Percentiles rank a stretch among this genome's conserved stretches.
phyloP scores from a whole-genome alignment of 2,797 vertebrate species.

The Naso thynnoides region DNA sequence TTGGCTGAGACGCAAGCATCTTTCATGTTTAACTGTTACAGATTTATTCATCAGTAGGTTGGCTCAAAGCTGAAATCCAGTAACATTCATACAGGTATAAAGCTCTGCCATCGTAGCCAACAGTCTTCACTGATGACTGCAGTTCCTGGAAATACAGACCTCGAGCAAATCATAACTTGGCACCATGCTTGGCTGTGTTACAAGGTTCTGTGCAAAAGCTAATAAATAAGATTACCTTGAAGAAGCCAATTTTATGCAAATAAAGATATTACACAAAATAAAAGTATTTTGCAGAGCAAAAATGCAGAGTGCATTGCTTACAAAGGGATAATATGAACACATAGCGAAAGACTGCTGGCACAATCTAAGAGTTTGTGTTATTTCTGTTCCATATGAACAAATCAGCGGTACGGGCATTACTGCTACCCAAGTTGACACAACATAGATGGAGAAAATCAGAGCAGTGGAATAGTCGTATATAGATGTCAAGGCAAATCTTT shows the following conservation, averaged over 20 bases:
- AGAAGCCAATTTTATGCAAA: not conserved
- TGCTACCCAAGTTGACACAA: slow-evolving; percentile 34
- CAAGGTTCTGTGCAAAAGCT: not conserved
- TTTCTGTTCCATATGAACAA: slow-evolving; percentile 17
- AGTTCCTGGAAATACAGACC: not conserved
- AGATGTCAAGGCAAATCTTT: slow-evolving; percentile 43
- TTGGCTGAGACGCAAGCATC: too few relatives aligned
- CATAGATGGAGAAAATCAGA: slow-evolving; percentile 12
- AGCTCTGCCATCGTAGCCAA: too few relatives aligned
- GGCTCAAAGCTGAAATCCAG: too few relatives aligned
- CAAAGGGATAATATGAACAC: not conserved
- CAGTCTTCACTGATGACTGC: not conserved
- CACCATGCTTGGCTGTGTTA: not conserved
- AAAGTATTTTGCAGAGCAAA: not conserved
- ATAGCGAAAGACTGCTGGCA: not conserved
- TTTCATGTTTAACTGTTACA: not conserved
- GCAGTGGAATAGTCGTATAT: slow-evolving; percentile 12
- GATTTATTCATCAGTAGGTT: not conserved
- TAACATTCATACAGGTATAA: too few relatives aligned
- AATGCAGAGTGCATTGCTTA: not conserved
- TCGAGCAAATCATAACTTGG: not conserved
- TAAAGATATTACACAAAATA: not conserved
- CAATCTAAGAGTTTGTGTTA: not conserved
- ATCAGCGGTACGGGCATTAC: slow-evolving; percentile 6
- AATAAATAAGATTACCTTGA: not conserved